These are phyloP conservation scores for Acrobeloides nanus DNA, from an alignment of 2,888 invertebrate species.

Conservation along the genomic window DNA sequence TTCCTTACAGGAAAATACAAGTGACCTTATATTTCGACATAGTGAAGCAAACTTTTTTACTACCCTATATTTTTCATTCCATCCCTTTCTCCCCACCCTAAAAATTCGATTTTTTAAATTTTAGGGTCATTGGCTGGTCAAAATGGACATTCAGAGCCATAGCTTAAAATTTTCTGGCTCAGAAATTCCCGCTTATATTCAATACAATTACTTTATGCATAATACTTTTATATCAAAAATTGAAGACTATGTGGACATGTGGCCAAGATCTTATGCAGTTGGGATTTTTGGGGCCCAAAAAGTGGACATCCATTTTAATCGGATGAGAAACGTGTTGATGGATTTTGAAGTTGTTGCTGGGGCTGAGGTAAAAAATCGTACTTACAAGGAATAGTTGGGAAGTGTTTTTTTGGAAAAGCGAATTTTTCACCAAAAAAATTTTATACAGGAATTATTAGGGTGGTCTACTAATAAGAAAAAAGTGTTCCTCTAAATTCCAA, in stretches of 20 bases:
- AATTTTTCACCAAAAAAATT: too few species aligned
- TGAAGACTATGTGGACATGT: conserved; percentile 49
- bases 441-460: too few species aligned
- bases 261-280: conserved; percentile 72
- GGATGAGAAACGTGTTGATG: conserved; percentile 68
- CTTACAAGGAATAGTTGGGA: neutral
- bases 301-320: conserved; percentile 77
- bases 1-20: too few species aligned
- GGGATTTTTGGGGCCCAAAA: conserved; percentile 89
- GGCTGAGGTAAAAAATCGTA: conserved; percentile 12
- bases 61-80: neutral
- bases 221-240: conserved; percentile 19
- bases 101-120: conserved; percentile 6
- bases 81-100: neutral
- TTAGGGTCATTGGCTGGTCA: conserved; percentile 47
- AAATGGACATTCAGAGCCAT: conserved; percentile 39
- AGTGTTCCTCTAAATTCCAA: too few species aligned
- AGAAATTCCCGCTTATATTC: conserved; percentile 37
- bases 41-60: conserved; percentile 11
- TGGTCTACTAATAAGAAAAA: too few species aligned
- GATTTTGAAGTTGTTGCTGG: conserved; percentile 88
- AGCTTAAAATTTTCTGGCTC: conserved; percentile 22
- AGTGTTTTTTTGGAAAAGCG: too few species aligned
- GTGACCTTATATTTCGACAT: conserved; percentile 3
- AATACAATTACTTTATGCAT: conserved; percentile 49